Evolutionary conservation across 2,797 vertebrate species (phyloP), one percentile per base, ranked within the genome.

Genomic region (Chelon labrosus): DNA sequence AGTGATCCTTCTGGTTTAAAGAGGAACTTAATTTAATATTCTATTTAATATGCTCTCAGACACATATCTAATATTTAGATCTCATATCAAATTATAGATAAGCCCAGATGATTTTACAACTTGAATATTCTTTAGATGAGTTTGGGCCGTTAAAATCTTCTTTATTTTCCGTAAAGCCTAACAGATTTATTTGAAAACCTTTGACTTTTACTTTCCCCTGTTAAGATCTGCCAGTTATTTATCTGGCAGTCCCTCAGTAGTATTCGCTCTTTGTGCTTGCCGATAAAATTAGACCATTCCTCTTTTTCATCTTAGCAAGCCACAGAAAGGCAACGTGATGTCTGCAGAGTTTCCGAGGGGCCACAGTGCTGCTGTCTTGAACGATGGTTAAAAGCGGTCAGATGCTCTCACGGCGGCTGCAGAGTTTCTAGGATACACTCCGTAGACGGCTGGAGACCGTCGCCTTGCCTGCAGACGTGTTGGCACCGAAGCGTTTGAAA

Each of bases 401-500:
- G 3, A 47, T 17, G 1, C 1, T 0, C 20, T 3, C n/a, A 8
- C 57, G 4, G 35, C 0, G 46, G 13, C 20, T 49, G 39, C 54
- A 14, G 14, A 60, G 51, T 50, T 73, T 72, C n/a, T 38, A 56
- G 53, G 56, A 66, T 37, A 8, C n/a, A 16, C n/a, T 5, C 27
- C 65, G 47, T 8, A 42, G 56, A 42, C 35, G 16, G 46, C 10
- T 38, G 49, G 11, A 75, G 31, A 44, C 7, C 16, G 8, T 55
- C 46, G 9, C 49, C 52, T 64, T 3, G 42, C 57, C 70, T 27
- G 49, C 5, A 35, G 54, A 79, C 61, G 35, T 46, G 56, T 66
- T 3, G 10, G 22, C 51, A 4, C 16, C n/a, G 44, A 49, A 35
- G 14, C 4, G 14, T 54, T 50, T 39, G 19, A 39, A 17, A 11